Evolutionary conservation across 2,797 vertebrate genomes (phyloP).

Genomic region (Hephaestus fuliginosus): DNA sequence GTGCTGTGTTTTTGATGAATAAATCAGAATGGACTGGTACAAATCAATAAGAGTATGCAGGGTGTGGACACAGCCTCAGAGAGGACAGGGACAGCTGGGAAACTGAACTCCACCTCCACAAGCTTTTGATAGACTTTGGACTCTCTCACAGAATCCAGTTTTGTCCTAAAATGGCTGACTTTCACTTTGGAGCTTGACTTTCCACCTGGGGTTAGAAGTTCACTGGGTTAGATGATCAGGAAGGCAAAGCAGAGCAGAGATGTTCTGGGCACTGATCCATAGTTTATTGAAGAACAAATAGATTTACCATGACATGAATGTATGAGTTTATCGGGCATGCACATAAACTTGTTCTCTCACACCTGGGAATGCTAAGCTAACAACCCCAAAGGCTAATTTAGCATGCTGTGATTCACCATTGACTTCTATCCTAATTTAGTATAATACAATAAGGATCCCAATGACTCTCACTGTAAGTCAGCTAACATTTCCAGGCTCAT

Average conservation of each 20-base stretch:
- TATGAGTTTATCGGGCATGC: neutral
- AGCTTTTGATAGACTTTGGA: neutral
- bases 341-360: neutral
- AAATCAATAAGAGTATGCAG: neutral
- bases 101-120: neutral
- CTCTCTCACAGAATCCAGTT: neutral
- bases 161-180: neutral
- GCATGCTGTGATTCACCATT: neutral
- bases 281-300: neutral
- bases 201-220: constrained; percentile 28
- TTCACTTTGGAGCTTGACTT: neutral
- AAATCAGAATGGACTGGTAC: neutral
- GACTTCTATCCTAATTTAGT: neutral
- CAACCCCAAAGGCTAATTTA: neutral
- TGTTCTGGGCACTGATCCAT: neutral
- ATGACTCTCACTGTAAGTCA: neutral
- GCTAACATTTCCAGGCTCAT: neutral
- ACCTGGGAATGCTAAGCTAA: constrained; percentile 8
- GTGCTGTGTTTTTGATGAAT: neutral
- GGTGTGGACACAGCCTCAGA: neutral
- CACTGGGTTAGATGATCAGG: neutral
- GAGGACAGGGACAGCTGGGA: neutral
- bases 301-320: neutral
- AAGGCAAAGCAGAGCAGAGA: neutral
- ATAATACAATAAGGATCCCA: neutral